These are phyloP conservation scores for Leptinotarsa lineolata DNA, from an alignment of 1,140 invertebrate species.

Conservation along the genomic window DNA sequence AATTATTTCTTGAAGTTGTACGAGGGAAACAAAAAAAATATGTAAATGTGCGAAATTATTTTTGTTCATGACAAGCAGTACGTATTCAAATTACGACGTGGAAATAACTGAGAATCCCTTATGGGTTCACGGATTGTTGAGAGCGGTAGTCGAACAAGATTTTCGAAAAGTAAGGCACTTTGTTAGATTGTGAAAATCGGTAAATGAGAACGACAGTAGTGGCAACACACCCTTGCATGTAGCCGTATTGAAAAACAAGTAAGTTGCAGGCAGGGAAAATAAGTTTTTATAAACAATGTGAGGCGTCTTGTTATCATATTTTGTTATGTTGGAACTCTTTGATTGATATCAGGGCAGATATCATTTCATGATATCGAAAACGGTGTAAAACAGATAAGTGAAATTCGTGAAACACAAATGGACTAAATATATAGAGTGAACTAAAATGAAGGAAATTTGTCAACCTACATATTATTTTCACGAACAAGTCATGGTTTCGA, in stretches of 20 bases:
- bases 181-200: slow-evolving; percentile 11
- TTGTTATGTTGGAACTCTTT: no score
- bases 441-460: no score
- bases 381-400: no score
- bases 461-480: no score
- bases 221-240: slow-evolving; percentile 27
- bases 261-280: not conserved
- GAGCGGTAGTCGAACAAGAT: slow-evolving; percentile 23
- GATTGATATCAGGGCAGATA: no score
- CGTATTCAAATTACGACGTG: slow-evolving; percentile 4
- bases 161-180: slow-evolving; percentile 16
- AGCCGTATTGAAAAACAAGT: slow-evolving; percentile 28
- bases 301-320: not conserved
- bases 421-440: no score
- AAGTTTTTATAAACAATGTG: not conserved
- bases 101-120: slow-evolving; percentile 26
- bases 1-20: slow-evolving; percentile 20
- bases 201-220: slow-evolving; percentile 21
- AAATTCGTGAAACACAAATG: no score
- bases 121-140: slow-evolving; percentile 9
- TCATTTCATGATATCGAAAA: no score
- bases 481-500: no score
- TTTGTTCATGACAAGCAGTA: slow-evolving; percentile 9
- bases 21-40: not conserved
- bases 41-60: not conserved